These are phyloP conservation scores for Gari tellinella DNA, from an alignment of 2,888 invertebrate genomes.

Conservation along the genomic window DNA sequence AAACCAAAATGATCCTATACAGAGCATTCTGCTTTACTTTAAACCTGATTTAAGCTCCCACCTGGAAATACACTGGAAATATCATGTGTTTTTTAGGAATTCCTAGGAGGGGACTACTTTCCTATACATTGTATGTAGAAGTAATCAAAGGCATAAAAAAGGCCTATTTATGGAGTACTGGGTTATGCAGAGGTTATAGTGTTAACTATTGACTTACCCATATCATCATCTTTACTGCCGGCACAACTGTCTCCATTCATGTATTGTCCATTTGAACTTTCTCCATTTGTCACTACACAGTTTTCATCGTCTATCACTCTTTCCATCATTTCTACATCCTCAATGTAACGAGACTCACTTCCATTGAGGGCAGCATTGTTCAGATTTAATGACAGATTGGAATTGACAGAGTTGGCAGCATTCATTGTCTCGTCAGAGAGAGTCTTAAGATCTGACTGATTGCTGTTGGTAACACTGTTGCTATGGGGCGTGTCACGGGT, in stretches of 20 bases:
- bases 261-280: constrained; percentile 68
- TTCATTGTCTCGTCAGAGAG: constrained; percentile 80
- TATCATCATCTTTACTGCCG: constrained; percentile 63
- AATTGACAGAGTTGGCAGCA: constrained; percentile 72
- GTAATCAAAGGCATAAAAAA: no score
- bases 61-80: no score
- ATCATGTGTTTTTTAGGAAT: no score
- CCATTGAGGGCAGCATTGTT: constrained; percentile 76
- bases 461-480: constrained; percentile 57
- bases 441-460: constrained; percentile 63
- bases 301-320: constrained; percentile 65
- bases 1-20: no score
- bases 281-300: constrained; percentile 75
- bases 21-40: no score
- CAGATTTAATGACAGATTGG: constrained; percentile 36
- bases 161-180: no score
- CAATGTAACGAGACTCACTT: constrained; percentile 66
- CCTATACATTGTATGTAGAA: no score
- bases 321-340: constrained; percentile 81
- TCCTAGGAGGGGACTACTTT: no score
- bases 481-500: constrained; percentile 40
- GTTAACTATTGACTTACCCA: constrained; percentile 53
- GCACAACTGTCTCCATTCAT: constrained; percentile 75
- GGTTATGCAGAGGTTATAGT: no score
- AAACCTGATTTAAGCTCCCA: no score